Evolutionary conservation across 53 echinoderm and acorn worm genomes (phyloP).

Genomic region (Holothuria leucospilota): DNA sequence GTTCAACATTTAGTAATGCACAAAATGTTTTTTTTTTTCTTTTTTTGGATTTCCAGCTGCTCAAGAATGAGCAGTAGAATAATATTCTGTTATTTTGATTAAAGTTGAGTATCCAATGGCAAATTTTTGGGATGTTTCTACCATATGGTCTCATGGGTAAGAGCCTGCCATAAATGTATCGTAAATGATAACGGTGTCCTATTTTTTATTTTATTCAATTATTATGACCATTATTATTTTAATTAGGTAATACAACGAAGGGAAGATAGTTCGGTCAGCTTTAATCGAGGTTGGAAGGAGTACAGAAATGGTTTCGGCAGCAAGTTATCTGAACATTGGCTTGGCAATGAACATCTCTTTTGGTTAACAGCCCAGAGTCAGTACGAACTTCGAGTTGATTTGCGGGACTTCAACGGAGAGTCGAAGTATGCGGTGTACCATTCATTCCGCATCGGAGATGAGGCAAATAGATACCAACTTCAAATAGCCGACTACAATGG

Average conservation of each 20-base stretch:
- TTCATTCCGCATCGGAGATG: slow-evolving; percentile 73
- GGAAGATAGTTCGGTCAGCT: slow-evolving; percentile 64
- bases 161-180: no score
- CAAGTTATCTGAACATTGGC: slow-evolving; percentile 69
- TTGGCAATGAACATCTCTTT: slow-evolving; percentile 74
- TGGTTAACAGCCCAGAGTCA: slow-evolving; percentile 59
- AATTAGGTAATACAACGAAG: slow-evolving; percentile 72
- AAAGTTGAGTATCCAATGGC: no score
- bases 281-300: slow-evolving; percentile 66
- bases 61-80: no score
- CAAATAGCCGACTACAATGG: slow-evolving; percentile 64
- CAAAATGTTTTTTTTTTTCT: no score
- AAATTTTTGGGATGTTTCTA: no score
- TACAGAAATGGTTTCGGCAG: slow-evolving; percentile 75
- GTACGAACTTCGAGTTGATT: slow-evolving; percentile 69
- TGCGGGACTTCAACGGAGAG: slow-evolving; percentile 62
- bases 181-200: no score
- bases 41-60: no score
- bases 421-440: slow-evolving; percentile 64
- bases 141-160: no score
- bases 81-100: no score
- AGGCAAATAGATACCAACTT: slow-evolving; percentile 64
- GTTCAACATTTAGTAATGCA: no score
- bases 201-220: neutral
- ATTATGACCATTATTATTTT: neutral